Evolutionary conservation across 2,888 invertebrate genomes (phyloP), one percentile per base, ranked within the genome.

Genomic region (Teleogryllus oceanicus): DNA sequence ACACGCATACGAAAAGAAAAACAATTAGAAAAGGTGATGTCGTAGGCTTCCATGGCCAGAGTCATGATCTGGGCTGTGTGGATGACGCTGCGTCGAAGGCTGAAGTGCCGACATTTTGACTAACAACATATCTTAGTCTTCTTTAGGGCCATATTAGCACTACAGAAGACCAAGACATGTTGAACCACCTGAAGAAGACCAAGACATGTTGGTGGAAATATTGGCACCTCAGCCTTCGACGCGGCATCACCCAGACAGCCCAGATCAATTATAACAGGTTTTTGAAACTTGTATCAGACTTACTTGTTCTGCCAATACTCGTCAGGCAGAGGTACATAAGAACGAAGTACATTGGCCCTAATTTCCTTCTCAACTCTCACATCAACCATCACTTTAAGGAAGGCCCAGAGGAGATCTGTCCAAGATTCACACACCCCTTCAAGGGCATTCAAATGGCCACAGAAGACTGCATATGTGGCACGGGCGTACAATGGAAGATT

Each of bases 381-480:
- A 85, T 97, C 97, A 81, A 97, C 93, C 85, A 95, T 91, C 0
- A 93, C 91, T 85, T 92, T 92, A 83, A 96, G 89, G 86, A 96
- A 93, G 1, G 96, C 94, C 98, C 98, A 98, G 49, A 98, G 88
- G 82, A 93, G 88, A 86, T 98, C 98, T 84, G 95, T 93, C 97
- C 97, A 98, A 49, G 91, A 92, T n/a, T 89, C 89, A 82, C 95
- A 93, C 16, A 93, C 92, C 0, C 92, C 90, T 74, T 97, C 87
- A n/a, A 97, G 86, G 11, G 94, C 91, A 50, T 91, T 89, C 75
- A 97, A 87, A 86, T 96, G 93, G 0, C 98, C 98, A 87, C 96
- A 95, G 78, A 96, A 90, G 78, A 93, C 90, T 2, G 92, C 96
- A 81, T 94, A 90, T 20, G 94, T 90, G 8, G 95, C 95, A 82